These are phyloP conservation scores for Pandemis heparana DNA, from an alignment of 2,888 invertebrate genomes.

Conservation along the genomic window DNA sequence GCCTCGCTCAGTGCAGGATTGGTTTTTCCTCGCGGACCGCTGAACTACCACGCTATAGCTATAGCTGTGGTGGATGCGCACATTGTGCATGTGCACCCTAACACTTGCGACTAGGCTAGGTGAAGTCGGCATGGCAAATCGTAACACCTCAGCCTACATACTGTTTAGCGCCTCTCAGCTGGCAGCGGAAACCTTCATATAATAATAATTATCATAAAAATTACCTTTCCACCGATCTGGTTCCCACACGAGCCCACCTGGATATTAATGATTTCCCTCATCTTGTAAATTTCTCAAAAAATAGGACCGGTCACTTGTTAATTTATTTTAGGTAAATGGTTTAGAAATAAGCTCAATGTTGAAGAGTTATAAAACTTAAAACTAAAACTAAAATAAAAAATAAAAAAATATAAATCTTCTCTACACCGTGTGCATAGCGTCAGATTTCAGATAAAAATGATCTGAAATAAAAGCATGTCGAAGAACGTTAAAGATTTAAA, in stretches of 20 bases:
- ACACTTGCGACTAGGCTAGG: too few species aligned
- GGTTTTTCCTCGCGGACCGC: too few species aligned
- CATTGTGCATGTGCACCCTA: too few species aligned
- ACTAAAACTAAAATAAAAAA: conserved; percentile 75
- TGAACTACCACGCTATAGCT: too few species aligned
- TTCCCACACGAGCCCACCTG: conserved; percentile 92
- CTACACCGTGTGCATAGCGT: conserved; percentile 74
- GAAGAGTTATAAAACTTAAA: conserved; percentile 80
- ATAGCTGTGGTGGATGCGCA: too few species aligned
- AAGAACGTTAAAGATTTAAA: conserved; percentile 51
- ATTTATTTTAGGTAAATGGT: conserved; percentile 63
- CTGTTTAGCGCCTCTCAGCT: too few species aligned
- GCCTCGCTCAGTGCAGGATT: too few species aligned
- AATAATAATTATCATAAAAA: conserved; percentile 46
- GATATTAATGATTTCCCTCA: conserved; percentile 92
- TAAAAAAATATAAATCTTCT: conserved; percentile 58
- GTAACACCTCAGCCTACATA: too few species aligned
- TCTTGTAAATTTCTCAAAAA: conserved; percentile 75
- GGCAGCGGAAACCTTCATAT: neutral
- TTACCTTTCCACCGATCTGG: conserved; percentile 84
- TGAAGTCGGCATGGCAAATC: too few species aligned
- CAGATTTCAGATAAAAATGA: conserved; percentile 69
- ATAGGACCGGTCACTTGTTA: conserved; percentile 63
- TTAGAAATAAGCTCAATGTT: conserved; percentile 62
- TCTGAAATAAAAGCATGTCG: conserved; percentile 35